phyloP scores from a whole-genome alignment of 2,113 vertebrate genomes.

The Astur gentilis region DNA sequence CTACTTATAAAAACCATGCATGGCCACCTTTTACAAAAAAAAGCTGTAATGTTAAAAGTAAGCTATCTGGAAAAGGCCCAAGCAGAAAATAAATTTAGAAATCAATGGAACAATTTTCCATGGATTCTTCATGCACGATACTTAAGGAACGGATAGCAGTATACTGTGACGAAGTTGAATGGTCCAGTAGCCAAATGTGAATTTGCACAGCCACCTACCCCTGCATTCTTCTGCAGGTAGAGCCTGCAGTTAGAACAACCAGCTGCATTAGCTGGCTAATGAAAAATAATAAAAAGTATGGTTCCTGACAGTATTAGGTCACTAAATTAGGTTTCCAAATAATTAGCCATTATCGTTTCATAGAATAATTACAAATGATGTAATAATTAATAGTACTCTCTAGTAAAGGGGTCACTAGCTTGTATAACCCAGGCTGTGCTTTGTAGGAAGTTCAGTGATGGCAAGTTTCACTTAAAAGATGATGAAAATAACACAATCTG shows the following conservation, averaged over 20 bases:
- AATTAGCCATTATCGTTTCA: background rate
- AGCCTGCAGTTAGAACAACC: background rate
- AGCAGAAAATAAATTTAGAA: background rate
- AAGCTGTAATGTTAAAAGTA: background rate
- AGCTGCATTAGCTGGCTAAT: background rate
- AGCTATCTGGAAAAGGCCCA: background rate
- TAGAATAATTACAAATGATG: background rate
- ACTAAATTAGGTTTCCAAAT: background rate
- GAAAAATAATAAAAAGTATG: background rate
- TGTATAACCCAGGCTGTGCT: background rate
- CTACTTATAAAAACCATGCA: fast-evolving
- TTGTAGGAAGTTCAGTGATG: background rate
- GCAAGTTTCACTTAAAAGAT: background rate
- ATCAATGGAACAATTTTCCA: background rate
- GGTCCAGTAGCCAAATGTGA: background rate
- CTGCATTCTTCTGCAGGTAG: background rate
- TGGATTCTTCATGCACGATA: background rate
- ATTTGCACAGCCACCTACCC: background rate
- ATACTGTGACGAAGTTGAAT: background rate
- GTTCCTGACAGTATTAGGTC: background rate
- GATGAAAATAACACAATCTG: background rate
- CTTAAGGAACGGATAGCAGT: background rate
- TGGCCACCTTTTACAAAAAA: background rate
- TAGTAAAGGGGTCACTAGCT: background rate
- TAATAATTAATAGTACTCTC: background rate